Base-by-base conservation (phyloP, 2,888 invertebrate genomes). In the Troides helena region DNA sequence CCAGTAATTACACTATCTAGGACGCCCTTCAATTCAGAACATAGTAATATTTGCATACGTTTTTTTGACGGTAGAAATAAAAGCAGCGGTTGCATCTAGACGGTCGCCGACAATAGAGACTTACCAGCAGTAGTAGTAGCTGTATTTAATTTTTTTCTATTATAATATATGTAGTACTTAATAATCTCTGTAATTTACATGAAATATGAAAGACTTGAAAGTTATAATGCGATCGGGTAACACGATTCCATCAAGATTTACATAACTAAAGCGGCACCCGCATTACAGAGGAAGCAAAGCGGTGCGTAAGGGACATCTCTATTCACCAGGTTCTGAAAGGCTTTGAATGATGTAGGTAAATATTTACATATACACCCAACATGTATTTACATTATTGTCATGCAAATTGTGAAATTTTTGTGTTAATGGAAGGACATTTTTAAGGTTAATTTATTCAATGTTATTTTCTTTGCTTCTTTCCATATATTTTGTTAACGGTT, bases 191-290 rank as follows among this genome's bases (percentile, higher is more conserved):
- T 65, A 36, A 69, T 69, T 69, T 69, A 23, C 57, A 69, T 65
- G 56, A 62, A 65, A 39, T 62, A 50, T 36, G 30, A 62, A 67
- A 59, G 63, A 43, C n/a, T 59, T 53, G 63, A 57, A 25, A 70
- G 59, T 59, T 70, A 67, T 67, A 63, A 70, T 67, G 50, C 53
- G 25, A 21, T 53, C 60, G n/a, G 14, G 7, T 64, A 67, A 69
- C 53, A 60, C 58, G 36, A 70, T 65, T 67, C 39, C 58, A 39
- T 36, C 21, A 17, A 59, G 43, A 67, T 70, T 70, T 63, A 43
- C 70, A 70, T 70, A n/a, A 70, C 67, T 63, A 67, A 70, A 67
- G 70, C 63, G 30, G 59, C 17, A 60, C 60, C 70, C 25, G 62
- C 62, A 66, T 70, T 70, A 70, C 50, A 1, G 50, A 23, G 50